Evolutionary conservation across 2,797 vertebrate species (phyloP).

Genomic region (Hemitrygon akajei): DNA sequence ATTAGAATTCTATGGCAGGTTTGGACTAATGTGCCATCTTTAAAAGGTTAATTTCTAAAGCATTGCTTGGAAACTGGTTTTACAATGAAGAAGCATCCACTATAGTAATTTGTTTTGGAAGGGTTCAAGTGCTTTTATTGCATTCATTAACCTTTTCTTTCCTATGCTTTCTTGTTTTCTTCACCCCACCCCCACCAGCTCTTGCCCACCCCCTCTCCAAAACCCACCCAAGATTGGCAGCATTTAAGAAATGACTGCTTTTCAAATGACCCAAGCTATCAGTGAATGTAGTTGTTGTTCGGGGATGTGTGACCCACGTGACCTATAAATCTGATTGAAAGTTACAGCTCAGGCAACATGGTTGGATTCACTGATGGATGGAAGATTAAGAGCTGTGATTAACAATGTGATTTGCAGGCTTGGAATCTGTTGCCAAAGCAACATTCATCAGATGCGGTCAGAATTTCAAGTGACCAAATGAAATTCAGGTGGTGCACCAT

Average conservation of each 20-base stretch:
- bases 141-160: conserved; percentile 26
- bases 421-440: conserved; percentile 65
- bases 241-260: conserved; percentile 23
- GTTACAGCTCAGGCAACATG: conserved; percentile 52
- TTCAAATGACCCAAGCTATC: conserved; percentile 35
- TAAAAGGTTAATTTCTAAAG: background rate
- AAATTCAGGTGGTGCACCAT: conserved; percentile 59
- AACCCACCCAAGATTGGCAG: background rate
- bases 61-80: conserved; percentile 13
- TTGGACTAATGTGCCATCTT: background rate
- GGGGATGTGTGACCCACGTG: conserved; percentile 63
- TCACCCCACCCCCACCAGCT: background rate
- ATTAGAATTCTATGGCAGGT: background rate
- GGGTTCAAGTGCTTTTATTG: conserved; percentile 21
- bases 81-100: conserved; percentile 21
- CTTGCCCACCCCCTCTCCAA: too few relatives aligned
- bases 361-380: conserved; percentile 58
- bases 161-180: too few relatives aligned
- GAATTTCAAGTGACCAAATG: conserved; percentile 67
- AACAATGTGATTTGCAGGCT: conserved; percentile 63
- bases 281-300: conserved; percentile 58
- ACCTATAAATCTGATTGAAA: conserved; percentile 70
- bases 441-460: conserved; percentile 64
- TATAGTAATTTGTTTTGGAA: conserved; percentile 20
- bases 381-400: conserved; percentile 65